These are phyloP conservation scores for Mungos mungo DNA, from an alignment of 2,113 vertebrate genomes.

Conservation along the genomic window DNA sequence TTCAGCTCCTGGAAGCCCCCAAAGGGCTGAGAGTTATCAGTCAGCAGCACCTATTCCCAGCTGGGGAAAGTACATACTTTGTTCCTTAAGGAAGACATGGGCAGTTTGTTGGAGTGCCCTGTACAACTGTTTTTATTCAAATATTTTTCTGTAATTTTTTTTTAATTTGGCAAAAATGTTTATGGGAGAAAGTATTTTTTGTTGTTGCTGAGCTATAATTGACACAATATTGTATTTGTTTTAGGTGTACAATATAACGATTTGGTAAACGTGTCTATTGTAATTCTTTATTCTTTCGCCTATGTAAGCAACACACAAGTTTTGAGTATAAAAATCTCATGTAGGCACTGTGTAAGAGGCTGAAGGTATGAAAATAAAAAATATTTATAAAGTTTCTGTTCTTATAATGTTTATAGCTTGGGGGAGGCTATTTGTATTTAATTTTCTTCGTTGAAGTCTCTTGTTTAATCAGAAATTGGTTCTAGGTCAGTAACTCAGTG, in stretches of 20 bases:
- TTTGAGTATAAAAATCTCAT: neutral
- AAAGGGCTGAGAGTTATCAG: neutral
- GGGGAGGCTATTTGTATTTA: neutral
- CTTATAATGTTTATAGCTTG: conserved; percentile 8
- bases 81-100: neutral
- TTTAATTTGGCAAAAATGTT: neutral
- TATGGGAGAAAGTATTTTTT: conserved; percentile 12
- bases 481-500: conserved; percentile 59
- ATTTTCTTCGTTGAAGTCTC: conserved; percentile 11
- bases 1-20: neutral
- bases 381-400: neutral
- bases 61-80: neutral
- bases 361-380: conserved; percentile 27
- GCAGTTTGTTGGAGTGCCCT: neutral
- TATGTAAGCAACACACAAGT: conserved; percentile 43
- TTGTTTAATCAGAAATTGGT: conserved; percentile 66
- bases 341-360: neutral
- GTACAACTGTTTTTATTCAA: neutral
- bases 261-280: neutral
- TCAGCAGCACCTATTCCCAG: neutral
- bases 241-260: neutral
- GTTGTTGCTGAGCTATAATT: neutral
- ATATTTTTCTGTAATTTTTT: neutral
- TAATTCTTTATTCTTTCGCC: conserved; percentile 7
- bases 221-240: neutral